phyloP scores from a whole-genome alignment of 2,113 vertebrate species.

The Nipponia nippon region DNA sequence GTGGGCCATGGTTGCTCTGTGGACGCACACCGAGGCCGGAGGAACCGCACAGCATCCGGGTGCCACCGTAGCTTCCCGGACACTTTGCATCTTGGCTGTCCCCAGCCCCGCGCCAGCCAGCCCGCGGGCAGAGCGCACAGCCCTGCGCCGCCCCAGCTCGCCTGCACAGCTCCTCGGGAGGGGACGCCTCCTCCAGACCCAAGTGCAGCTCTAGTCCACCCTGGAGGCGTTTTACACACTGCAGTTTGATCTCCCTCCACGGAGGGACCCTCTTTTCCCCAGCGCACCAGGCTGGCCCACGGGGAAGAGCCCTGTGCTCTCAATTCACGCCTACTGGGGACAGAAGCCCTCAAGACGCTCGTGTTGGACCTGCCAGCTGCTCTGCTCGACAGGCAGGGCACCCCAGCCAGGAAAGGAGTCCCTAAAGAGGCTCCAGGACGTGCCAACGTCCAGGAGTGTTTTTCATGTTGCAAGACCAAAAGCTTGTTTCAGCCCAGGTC shows the following conservation, averaged over 20 bases:
- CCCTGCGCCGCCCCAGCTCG: background rate
- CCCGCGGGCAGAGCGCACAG: background rate
- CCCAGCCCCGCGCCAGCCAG: background rate
- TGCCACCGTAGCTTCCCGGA: background rate
- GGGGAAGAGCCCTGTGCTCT: background rate
- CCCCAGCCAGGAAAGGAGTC: background rate
- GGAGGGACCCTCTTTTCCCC: background rate
- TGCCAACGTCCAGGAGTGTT: background rate
- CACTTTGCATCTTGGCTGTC: background rate
- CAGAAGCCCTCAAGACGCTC: background rate
- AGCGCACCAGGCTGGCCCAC: rapidly evolving
- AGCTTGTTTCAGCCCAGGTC: background rate
- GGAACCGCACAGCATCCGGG: background rate
- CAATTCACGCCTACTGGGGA: rapidly evolving
- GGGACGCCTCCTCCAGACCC: background rate
- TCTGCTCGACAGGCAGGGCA: background rate
- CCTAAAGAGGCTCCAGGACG: background rate
- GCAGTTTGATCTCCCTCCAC: background rate
- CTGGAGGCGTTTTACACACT: background rate
- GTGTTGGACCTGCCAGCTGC: background rate
- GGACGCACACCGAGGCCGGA: rapidly evolving
- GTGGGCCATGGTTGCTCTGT: background rate
- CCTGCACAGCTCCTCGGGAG: background rate
- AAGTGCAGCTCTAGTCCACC: background rate
- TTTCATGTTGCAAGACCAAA: background rate